These are phyloP conservation scores for Xylota sylvarum DNA, from an alignment of 2,888 invertebrate species.

Conservation along the genomic window DNA sequence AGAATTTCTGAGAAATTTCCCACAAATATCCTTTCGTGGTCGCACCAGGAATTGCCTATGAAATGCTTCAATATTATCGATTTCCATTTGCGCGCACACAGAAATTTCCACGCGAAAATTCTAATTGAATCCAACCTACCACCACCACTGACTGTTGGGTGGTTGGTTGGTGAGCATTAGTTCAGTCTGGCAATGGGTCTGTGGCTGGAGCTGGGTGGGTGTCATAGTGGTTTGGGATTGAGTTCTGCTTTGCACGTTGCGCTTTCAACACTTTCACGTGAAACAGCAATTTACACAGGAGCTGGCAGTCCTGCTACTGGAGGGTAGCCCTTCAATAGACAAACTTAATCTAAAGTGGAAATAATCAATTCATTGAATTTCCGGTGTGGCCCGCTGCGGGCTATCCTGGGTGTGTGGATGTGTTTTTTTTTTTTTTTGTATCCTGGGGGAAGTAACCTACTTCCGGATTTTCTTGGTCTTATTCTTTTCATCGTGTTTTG, in stretches of 20 bases:
- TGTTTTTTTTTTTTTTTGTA: slow-evolving; percentile 22
- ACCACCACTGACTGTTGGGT: not conserved
- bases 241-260: slow-evolving; percentile 52
- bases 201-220: slow-evolving; percentile 14
- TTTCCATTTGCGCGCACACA: slow-evolving; percentile 46
- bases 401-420: not conserved
- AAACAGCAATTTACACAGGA: slow-evolving; percentile 64
- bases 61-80: slow-evolving; percentile 65
- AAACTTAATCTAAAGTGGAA: slow-evolving; percentile 75
- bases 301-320: slow-evolving; percentile 2
- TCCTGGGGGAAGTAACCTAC: slow-evolving; percentile 56
- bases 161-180: not conserved
- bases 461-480: slow-evolving; percentile 41
- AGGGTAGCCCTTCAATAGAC: slow-evolving; percentile 47
- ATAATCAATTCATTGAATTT: slow-evolving; percentile 74
- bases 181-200: slow-evolving; percentile 34
- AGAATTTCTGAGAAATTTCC: slow-evolving; percentile 23
- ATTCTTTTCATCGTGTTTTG: slow-evolving; percentile 7
- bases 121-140: slow-evolving; percentile 51
- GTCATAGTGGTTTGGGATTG: slow-evolving; percentile 24
- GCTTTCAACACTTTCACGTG: slow-evolving; percentile 73
- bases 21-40: slow-evolving; percentile 57
- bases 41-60: slow-evolving; percentile 55
- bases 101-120: slow-evolving; percentile 43
- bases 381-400: slow-evolving; percentile 54